Evolutionary conservation across 2,888 invertebrate genomes (phyloP), one percentile per base, ranked within the genome.

Genomic region (Atrina japonica): DNA sequence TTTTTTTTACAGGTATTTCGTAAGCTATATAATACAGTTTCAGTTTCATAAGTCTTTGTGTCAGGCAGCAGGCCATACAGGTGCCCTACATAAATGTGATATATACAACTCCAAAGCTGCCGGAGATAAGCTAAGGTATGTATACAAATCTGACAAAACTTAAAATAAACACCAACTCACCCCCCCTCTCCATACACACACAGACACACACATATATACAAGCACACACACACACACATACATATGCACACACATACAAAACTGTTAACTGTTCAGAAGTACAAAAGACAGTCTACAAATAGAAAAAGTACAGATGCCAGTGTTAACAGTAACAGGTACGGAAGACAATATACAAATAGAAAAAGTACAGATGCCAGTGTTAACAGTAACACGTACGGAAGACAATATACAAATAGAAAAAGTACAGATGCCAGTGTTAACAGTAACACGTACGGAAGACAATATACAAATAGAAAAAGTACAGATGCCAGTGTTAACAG

Each of bases 21-120:
- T 97, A 77, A 95, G 95, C 85, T 95, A 95, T 3, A 93, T 97
- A 7, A 93, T 97, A 18, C 97, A 97, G 92, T 97, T 97, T 93
- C 97, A 97, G 92, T 94, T 97, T 61, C 95, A 96, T 91, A 93
- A 96, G 27, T 93, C 96, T 0, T 91, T 97, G 78, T 97, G 97
- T 85, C 88, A 93, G 71, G 93, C 94, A 0, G 95, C 97, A 0
- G 95, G 95, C 0, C 95, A 97, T 90, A 71, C 27, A 7, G 94
- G 94, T 72, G 94, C 96, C 0, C 92, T 97, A 47, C 96, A 97
- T 91, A 95, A 95, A 87, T 97, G 97, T 90, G 97, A 97, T 91
- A 94, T 97, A 88, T 96, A 96, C 91, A 92, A 95, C 56, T 96
- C 95, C 85, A 95, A 94, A 53, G 94, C 95, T 74, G 97, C 97